phyloP scores from a whole-genome alignment of 2,113 vertebrate genomes.

The Nettapus auritus region DNA sequence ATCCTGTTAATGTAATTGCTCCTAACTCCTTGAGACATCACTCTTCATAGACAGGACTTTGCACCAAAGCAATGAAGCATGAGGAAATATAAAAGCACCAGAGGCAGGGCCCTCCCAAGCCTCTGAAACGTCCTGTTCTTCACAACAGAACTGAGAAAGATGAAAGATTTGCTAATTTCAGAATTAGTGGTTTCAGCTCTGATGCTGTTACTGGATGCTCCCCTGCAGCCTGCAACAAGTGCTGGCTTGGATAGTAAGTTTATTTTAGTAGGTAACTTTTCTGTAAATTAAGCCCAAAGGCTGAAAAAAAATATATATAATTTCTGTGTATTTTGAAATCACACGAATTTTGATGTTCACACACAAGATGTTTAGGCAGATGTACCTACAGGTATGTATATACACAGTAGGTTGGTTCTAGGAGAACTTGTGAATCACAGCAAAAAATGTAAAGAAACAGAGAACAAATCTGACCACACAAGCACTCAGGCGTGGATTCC shows the following conservation, averaged over 20 bases:
- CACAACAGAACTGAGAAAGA: background rate
- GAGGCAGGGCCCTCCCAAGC: background rate
- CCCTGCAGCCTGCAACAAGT: background rate
- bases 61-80: background rate
- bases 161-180: background rate
- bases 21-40: background rate
- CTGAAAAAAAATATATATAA: background rate
- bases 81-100: background rate
- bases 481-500: rapidly evolving
- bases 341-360: background rate
- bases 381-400: background rate
- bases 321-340: background rate
- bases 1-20: background rate
- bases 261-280: background rate
- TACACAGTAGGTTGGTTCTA: rapidly evolving
- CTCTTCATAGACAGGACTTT: background rate
- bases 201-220: background rate
- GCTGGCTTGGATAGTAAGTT: background rate
- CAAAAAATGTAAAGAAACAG: background rate
- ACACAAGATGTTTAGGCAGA: background rate
- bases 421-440: background rate
- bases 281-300: background rate
- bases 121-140: background rate
- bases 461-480: background rate
- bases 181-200: background rate